Conservation (phyloP, 2,797 vertebrate genomes). For the Ptychobarbus kaznakovi region DNA sequence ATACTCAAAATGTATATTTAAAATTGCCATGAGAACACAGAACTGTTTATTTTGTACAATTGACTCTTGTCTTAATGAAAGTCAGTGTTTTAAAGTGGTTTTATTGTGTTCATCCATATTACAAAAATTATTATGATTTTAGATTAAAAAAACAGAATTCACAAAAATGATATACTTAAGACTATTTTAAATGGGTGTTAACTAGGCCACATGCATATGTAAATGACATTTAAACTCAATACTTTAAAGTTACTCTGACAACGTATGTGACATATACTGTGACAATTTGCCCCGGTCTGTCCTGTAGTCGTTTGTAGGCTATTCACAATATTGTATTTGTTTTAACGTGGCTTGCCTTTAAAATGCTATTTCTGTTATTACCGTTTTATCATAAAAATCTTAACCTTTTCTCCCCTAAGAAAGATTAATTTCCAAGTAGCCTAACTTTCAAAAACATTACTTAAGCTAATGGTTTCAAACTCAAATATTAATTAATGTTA, state of each 20-base stretch:
- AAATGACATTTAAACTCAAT: not conserved
- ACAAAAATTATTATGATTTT: not conserved
- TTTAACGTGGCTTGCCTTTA: not conserved
- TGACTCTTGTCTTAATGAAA: not conserved
- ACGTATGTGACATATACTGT: not conserved
- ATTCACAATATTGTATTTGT: not conserved
- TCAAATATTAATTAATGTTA: not conserved
- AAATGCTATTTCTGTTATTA: not conserved
- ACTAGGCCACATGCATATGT: not conserved
- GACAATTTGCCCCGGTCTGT: not conserved
- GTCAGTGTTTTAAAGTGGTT: not conserved
- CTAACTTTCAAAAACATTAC: not conserved
- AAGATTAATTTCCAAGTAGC: not conserved
- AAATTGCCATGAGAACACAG: not conserved
- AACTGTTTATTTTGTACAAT: not conserved
- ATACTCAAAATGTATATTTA: not conserved
- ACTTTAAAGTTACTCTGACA: not conserved
- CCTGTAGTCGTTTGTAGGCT: not conserved
- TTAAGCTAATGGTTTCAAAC: not conserved
- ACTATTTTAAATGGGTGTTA: not conserved
- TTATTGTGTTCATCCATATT: not conserved
- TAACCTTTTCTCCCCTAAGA: too few relatives aligned
- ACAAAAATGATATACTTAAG: not conserved
- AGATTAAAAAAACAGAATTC: not conserved
- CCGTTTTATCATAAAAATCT: not conserved